Conservation (phyloP, 1,140 invertebrate genomes). For the Calliphora vicina region DNA sequence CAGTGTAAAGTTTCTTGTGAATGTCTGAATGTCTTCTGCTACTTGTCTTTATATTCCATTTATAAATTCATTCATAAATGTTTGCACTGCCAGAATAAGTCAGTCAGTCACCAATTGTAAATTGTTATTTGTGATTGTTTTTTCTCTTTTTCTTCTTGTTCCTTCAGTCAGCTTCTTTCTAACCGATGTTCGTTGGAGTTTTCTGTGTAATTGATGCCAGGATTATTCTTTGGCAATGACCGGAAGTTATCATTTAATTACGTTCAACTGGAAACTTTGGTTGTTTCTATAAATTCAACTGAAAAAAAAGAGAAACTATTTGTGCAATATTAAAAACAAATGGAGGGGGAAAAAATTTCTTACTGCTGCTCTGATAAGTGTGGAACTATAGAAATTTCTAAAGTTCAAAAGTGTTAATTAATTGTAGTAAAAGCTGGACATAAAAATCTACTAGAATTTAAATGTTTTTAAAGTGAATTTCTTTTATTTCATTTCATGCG, state of each 20-base stretch:
- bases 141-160: background rate
- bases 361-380: too few relatives aligned
- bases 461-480: background rate
- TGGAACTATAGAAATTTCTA: background rate
- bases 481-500: background rate
- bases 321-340: background rate
- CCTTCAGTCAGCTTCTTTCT: background rate
- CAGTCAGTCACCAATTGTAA: background rate
- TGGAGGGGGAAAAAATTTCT: too few relatives aligned
- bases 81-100: background rate
- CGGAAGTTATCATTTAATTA: conserved; percentile 24
- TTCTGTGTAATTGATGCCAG: background rate
- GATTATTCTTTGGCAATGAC: conserved; percentile 5
- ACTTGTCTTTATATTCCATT: background rate
- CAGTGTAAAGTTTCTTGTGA: background rate
- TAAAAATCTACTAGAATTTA: background rate
- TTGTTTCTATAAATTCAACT: background rate
- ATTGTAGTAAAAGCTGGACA: background rate
- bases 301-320: background rate
- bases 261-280: background rate
- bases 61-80: background rate
- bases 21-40: background rate
- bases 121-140: background rate
- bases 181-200: too few relatives aligned
- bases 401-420: conserved; percentile 29